phyloP scores from a whole-genome alignment of 2,113 vertebrate species.

The Bombycilla garrulus region DNA sequence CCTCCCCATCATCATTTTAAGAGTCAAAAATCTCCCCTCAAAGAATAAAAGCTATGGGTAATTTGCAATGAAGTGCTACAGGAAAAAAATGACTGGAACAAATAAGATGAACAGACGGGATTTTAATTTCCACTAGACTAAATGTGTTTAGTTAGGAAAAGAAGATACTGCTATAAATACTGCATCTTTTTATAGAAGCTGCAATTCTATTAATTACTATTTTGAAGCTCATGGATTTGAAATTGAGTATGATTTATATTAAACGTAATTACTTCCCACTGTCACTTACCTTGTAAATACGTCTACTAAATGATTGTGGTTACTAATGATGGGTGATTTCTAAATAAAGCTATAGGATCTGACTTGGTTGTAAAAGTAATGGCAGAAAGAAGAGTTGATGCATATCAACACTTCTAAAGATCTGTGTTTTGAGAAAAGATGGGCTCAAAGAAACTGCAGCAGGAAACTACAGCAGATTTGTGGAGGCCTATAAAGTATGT shows the following conservation, averaged over 20 bases:
- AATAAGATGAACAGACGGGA: not conserved
- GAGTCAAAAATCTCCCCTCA: not conserved
- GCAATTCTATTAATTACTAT: constrained; percentile 54
- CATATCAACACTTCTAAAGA: not conserved
- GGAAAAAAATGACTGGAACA: not conserved
- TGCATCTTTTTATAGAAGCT: constrained; percentile 32
- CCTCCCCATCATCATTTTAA: accelerated
- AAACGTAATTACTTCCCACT: constrained; percentile 61
- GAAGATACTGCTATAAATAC: constrained; percentile 26
- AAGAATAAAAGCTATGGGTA: not conserved
- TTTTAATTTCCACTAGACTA: not conserved
- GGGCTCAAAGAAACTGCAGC: not conserved
- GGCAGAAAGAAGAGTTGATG: not conserved
- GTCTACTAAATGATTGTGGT: constrained; percentile 1
- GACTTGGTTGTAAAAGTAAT: not conserved
- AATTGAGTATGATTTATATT: constrained; percentile 35
- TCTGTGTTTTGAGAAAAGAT: not conserved
- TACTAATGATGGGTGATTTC: constrained; percentile 24
- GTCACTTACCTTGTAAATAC: constrained; percentile 53
- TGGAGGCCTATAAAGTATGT: not conserved
- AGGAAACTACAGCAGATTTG: not conserved
- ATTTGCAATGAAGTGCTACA: not conserved
- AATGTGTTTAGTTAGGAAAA: not conserved
- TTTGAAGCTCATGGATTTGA: constrained; percentile 38
- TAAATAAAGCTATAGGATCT: constrained; percentile 37